Evolutionary conservation across 2,113 vertebrate genomes (phyloP), one percentile per base, ranked within the genome.

Genomic region (Bettongia penicillata): DNA sequence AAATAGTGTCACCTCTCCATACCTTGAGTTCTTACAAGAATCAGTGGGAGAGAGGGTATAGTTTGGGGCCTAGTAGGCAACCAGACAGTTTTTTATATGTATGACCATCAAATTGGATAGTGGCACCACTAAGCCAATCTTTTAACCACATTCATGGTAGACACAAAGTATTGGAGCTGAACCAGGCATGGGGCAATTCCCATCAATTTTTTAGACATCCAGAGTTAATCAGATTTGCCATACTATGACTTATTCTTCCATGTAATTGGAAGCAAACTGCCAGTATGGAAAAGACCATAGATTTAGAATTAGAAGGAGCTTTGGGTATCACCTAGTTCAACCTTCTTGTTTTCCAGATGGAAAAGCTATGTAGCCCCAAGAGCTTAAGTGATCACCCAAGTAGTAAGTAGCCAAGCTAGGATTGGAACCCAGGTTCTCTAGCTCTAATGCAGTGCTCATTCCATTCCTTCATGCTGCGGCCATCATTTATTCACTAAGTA

Each of bases 151-250:
- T 84, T 37, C 28, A 51, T 91, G 10, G 31, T 37, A 37, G 51
- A 51, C n/a, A 0, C 55, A 49, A 24, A 50, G 93, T 51, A 0
- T 26, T 89, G 14, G 90, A 89, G 11, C 89, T 96, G 57, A 52
- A 93, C 31, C 47, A 49, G 10, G 68, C 89, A 3, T 90, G 31
- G 84, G 95, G 77, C 10, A 43, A 43, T 25, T 93, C 92, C 12
- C 14, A 24, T 89, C 77, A 28, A 1, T 93, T 92, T 95, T 48
- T 92, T 95, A 26, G 57, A 94, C 16, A 95, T 28, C 94, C 92
- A 52, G 3, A 91, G 47, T 89, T 24, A 50, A 11, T 53, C 49
- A 28, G 90, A 28, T 61, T 57, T 92, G 52, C 92, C 26, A 43
- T 14, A 24, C 91, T 91, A 68, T 48, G 2, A 50, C 94, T 91